These are phyloP conservation scores for Sigmodon hispidus DNA, from an alignment of 2,113 vertebrate genomes.

Conservation along the genomic window DNA sequence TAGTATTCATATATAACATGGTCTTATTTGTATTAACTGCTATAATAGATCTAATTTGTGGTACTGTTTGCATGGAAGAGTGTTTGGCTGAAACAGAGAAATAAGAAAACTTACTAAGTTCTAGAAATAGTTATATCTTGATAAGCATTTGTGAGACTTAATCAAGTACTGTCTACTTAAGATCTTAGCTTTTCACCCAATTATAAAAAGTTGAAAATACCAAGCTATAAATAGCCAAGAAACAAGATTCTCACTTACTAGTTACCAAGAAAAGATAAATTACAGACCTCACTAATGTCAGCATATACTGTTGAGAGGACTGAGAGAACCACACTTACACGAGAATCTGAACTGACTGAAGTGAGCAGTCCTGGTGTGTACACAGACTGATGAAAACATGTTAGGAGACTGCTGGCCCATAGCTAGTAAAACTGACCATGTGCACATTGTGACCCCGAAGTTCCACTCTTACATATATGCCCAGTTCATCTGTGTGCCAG, in stretches of 20 bases:
- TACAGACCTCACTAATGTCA: not conserved
- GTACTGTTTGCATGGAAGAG: not conserved
- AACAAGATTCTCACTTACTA: not conserved
- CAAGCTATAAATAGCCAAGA: not conserved
- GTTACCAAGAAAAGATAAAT: slow-evolving; percentile 3
- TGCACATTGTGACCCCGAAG: not conserved
- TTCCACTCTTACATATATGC: not conserved
- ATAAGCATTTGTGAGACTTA: not conserved
- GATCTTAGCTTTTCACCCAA: not conserved
- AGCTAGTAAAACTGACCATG: not conserved
- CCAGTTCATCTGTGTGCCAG: not conserved
- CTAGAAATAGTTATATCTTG: not conserved
- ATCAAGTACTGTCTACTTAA: not conserved
- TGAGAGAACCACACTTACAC: not conserved
- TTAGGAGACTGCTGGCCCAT: not conserved
- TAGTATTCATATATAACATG: not conserved
- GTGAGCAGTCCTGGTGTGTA: not conserved
- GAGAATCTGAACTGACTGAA: not conserved
- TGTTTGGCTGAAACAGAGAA: not conserved
- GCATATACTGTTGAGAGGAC: not conserved
- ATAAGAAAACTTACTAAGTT: not conserved
- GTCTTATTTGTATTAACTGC: not conserved
- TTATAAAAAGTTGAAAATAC: not conserved
- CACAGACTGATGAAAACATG: not conserved
- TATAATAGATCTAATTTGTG: not conserved